Base-by-base conservation (phyloP, 2,113 vertebrate species). In the Datnioides undecimradiatus region DNA sequence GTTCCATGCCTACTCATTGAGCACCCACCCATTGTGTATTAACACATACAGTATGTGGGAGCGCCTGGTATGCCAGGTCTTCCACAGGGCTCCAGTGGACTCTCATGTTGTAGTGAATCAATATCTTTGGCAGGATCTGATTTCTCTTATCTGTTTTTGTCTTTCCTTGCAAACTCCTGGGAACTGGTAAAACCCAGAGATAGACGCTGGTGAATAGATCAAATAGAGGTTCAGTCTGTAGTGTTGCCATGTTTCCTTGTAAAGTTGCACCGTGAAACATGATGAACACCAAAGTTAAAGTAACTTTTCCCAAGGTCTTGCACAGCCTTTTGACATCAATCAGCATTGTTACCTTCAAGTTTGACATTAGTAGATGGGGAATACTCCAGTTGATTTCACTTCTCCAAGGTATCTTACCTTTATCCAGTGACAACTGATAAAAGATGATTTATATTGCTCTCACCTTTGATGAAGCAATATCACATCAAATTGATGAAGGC, bases 351-450 rank as follows among this genome's bases (percentile, higher is more conserved):
- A 46, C 72, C 79, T 73, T 88, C 65, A 79, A 49, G 59, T 81
- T 38, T 78, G 75, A 79, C 80, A 71, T 55, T 76, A 80, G 55
- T 78, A 78, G 43, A 76, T 73, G 51, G 23, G 34, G 2, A 85
- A 79, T 80, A 78, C 63, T 82, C 49, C 73, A 69, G 63, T 41
- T 85, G 75, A 82, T 70, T 83, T 79, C 31, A 73, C 63, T 60
- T 57, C 67, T 76, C 68, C n/a, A 69, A 76, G 72, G 84, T 75
- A 45, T 77, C 40, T 49, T 58, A 46, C 60, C 21, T 66, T 83
- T 63, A 85, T 80, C 75, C 58, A 33, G 57, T 83, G 83, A 87
- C 83, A 87, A 62, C 79, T 87, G 83, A 85, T 84, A 84, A 76
- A 87, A 76, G 73, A 63, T 83, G 59, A 84, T 76, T 64, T 38